A percentile compares a stretch with the other conserved stretches of the same genome.
These are phyloP conservation scores for Paramuricea clavata DNA, from an alignment of 92 coral and sea anemone species.

Conservation along the genomic window DNA sequence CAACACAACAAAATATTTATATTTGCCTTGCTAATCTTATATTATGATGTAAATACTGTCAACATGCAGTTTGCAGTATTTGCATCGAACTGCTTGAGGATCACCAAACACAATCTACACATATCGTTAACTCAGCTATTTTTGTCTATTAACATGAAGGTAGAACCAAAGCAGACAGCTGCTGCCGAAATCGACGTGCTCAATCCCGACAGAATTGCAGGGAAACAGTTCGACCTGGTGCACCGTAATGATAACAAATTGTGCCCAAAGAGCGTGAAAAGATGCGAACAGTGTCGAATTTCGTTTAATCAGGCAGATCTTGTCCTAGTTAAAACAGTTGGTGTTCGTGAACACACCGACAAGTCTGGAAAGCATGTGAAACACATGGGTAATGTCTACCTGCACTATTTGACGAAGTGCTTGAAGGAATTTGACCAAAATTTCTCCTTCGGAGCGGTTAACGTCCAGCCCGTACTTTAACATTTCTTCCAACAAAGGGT, in stretches of 20 bases:
- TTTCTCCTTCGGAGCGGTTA: constrained; percentile 53
- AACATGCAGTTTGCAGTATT: too few species aligned
- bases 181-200: background rate
- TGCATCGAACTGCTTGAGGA: too few species aligned
- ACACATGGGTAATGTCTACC: constrained; percentile 70
- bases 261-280: constrained; percentile 17
- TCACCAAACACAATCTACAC: too few species aligned
- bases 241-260: constrained; percentile 16
- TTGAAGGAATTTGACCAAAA: constrained; percentile 63
- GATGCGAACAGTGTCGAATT: constrained; percentile 70
- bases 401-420: constrained; percentile 66
- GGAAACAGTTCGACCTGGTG: background rate
- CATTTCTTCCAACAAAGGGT: constrained; percentile 71
- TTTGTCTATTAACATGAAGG: too few species aligned
- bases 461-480: constrained; percentile 61
- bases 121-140: too few species aligned
- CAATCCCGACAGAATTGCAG: background rate
- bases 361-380: constrained; percentile 64
- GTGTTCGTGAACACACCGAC: constrained; percentile 65
- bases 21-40: too few species aligned
- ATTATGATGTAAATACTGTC: too few species aligned
- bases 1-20: too few species aligned
- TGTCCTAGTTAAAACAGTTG: constrained; percentile 68
- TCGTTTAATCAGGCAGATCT: constrained; percentile 56
- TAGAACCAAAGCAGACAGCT: background rate